phyloP scores from a whole-genome alignment of 1,140 invertebrate species.

The Littorina saxatilis region DNA sequence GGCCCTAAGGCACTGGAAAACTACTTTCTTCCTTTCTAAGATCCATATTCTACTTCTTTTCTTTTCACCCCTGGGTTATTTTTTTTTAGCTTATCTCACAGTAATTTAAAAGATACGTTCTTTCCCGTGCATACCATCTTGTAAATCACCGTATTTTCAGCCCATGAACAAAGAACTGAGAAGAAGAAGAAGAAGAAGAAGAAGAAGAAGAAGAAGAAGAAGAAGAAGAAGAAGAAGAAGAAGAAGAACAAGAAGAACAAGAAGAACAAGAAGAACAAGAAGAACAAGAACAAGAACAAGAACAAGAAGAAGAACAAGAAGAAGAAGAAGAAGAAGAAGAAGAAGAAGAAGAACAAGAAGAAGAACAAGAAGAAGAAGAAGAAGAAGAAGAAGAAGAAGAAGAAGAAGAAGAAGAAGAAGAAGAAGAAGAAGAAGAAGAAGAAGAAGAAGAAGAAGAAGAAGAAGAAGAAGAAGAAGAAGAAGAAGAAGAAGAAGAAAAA shows the following conservation, averaged over 20 bases:
- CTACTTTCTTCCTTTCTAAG: too few relatives aligned
- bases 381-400: neutral
- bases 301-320: constrained; percentile 13
- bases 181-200: neutral
- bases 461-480: constrained; percentile 20
- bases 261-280: constrained; percentile 17
- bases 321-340: constrained; percentile 7
- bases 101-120: neutral
- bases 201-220: neutral
- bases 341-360: neutral
- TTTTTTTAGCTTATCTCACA: neutral
- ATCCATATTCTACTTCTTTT: neutral
- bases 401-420: neutral
- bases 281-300: constrained; percentile 8
- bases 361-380: neutral
- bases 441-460: constrained; percentile 30
- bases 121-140: neutral
- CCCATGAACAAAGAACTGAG: neutral
- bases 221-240: constrained; percentile 1
- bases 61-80: neutral
- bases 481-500: neutral
- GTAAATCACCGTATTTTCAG: neutral
- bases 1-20: too few relatives aligned
- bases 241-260: neutral
- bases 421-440: constrained; percentile 24